Evolutionary conservation across 2,797 vertebrate genomes (phyloP).

Genomic region (Epinephelus malabaricus): DNA sequence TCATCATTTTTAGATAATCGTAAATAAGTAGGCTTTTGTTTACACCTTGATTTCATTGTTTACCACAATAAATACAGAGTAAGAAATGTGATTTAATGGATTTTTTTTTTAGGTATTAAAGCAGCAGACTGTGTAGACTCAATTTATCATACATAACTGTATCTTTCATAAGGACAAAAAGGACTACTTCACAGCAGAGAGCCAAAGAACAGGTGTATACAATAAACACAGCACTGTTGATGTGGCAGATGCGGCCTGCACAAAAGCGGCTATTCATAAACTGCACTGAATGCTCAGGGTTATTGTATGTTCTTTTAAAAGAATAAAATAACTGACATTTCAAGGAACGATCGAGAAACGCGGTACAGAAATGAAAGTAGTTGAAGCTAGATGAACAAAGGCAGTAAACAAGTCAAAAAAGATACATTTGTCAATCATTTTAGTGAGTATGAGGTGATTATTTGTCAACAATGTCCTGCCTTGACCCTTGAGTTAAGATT

Average conservation of each 20-base stretch:
- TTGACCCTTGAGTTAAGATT: neutral
- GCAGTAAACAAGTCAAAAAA: neutral
- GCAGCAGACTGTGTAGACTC: neutral
- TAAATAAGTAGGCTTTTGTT: constrained; percentile 5
- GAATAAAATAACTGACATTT: neutral
- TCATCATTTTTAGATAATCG: neutral
- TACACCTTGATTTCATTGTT: neutral
- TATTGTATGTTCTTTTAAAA: neutral
- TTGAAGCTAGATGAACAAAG: neutral
- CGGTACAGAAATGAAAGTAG: neutral
- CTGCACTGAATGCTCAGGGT: neutral
- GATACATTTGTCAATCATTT: neutral
- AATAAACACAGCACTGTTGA: neutral
- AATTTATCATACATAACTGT: neutral
- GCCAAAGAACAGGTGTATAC: neutral
- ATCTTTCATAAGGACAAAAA: neutral
- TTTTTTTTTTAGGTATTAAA: neutral
- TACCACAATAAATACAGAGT: neutral
- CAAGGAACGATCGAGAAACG: neutral
- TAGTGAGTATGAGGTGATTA: neutral
- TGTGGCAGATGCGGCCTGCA: neutral
- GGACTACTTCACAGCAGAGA: neutral
- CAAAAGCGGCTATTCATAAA: constrained; percentile 1
- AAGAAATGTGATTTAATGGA: neutral
- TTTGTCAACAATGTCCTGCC: neutral